Percentiles rank a stretch among this genome's conserved stretches.
Conservation (phyloP, 1,140 invertebrate genomes). For the Mercenaria mercenaria region DNA sequence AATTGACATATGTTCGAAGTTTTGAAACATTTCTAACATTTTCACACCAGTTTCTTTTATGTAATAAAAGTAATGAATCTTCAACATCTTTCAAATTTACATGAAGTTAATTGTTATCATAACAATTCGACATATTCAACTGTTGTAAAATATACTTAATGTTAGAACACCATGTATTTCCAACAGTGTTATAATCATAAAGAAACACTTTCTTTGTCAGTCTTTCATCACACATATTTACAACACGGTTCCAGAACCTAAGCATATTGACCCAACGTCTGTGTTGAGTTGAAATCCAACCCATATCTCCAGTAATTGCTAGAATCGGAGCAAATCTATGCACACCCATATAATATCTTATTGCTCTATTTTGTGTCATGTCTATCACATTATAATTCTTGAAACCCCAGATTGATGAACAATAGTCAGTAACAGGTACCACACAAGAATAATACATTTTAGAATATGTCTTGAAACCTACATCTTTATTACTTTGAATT, state of each 20-base stretch:
- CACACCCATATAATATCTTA: not conserved
- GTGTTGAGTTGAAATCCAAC: conserved; percentile 3
- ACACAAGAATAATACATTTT: not conserved
- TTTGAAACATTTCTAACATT: not conserved
- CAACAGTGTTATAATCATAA: too few relatives aligned
- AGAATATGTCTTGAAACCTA: not conserved
- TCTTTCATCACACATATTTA: too few relatives aligned
- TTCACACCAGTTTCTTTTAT: not conserved
- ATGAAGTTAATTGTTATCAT: too few relatives aligned
- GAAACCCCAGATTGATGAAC: not conserved
- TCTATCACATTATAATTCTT: not conserved
- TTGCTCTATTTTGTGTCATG: not conserved
- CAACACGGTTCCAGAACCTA: too few relatives aligned
- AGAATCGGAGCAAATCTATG: conserved; percentile 27
- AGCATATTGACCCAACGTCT: not conserved
- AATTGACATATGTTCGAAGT: conserved; percentile 44
- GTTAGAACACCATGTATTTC: too few relatives aligned
- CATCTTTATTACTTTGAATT: not conserved
- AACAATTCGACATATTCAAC: too few relatives aligned
- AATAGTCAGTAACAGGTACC: conserved; percentile 3
- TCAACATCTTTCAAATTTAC: not conserved
- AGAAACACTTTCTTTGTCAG: too few relatives aligned
- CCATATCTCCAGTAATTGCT: not conserved
- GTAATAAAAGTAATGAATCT: not conserved
- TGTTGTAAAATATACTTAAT: too few relatives aligned